Base-by-base conservation (phyloP, 1,140 invertebrate genomes). In the Brachionus plicatilis region DNA sequence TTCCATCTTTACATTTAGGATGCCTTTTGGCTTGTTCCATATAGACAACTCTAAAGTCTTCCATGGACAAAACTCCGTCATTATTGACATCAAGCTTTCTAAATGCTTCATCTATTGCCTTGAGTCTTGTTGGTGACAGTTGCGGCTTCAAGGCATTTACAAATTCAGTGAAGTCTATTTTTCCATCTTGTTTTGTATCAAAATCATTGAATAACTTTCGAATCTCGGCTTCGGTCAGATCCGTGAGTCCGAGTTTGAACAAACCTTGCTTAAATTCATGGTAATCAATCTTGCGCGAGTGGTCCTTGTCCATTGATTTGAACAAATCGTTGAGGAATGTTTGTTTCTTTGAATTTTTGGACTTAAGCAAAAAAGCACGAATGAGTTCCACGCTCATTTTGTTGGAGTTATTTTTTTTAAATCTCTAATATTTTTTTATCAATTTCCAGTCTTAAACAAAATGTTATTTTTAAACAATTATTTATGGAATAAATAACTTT, bases 331-430 rank as follows among this genome's bases (percentile, higher is more conserved):
- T 82, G 20, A 82, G 41, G 41, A 65, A 82, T 9, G 53, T 82
- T 43, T 68, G 53, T 45, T 56, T 60, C 60, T 68, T 82, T 20
- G 79, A 82, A 60, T 33, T 56, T 41, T 82, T 82, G 41, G 79
- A 65, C 66, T 82, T 82, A 60, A 82, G 37, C 53, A 82, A 82
- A 68, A 82, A 82, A 43, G 65, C 65, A 11, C 79, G 79, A 33
- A 82, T 65, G 14, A 82, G 20, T 47, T 82, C 79, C 24, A 82
- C 79, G n/a, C 79, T 82, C 79, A 82, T 82, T 82, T 65, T 82
- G 33, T 24, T 82, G 17, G 17, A 20, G 45, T 43, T 43, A n/a
- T 45, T 75, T 43, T 45, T 75, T 75, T 45, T 20, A n/a, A 75
- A 41, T 33, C 29, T 7, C 12, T 56, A 17, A 20, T 20, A 6